Evolutionary conservation across 2,113 vertebrate species (phyloP), one percentile per base, ranked within the genome.

Genomic region (Climacteris rufus): DNA sequence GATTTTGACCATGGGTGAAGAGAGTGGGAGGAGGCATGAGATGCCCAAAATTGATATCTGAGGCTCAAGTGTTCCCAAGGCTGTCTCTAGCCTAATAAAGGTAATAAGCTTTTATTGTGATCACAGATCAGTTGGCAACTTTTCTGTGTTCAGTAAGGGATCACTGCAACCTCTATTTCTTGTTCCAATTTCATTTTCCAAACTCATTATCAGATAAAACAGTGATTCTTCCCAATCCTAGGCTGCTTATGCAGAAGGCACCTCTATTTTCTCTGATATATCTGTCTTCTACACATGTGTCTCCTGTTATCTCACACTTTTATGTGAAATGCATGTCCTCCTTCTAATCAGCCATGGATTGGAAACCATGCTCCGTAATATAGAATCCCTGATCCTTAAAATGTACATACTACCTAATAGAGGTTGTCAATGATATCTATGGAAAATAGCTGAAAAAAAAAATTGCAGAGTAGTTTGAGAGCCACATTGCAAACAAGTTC

Each of bases 211-310:
- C 17, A 74, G 54, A 60, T 7, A 56, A 78, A 85, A 42, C 8
- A 78, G 3, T 31, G 20, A 3, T 65, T 13, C 11, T 82, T 28
- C 65, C 7, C 4, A 23, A 35, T 8, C 18, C 21, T 39, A 17
- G 23, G 15, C 9, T 82, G 52, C 13, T 65, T 70, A 42, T 70
- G 11, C n/a, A 69, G 35, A 77, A 90, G 37, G 11, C 15, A 59
- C 1, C 4, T 2, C 54, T 40, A 44, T 65, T 52, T 74, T 64
- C 40, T 42, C 44, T 30, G 8, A 11, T 68, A 49, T 6, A 64
- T 40, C 11, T 22, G 9, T 18, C 8, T 69, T 78, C 45, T 54
- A 52, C 10, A 39, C 5, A 22, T 0, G 0, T 49, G 0, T 49
- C 28, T 74, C 23, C 54, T 33, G n/a, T 23, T 47, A 25, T 52